Evolutionary conservation across 2,113 vertebrate genomes (phyloP), one percentile per base, ranked within the genome.

Genomic region (Cettia cetti): DNA sequence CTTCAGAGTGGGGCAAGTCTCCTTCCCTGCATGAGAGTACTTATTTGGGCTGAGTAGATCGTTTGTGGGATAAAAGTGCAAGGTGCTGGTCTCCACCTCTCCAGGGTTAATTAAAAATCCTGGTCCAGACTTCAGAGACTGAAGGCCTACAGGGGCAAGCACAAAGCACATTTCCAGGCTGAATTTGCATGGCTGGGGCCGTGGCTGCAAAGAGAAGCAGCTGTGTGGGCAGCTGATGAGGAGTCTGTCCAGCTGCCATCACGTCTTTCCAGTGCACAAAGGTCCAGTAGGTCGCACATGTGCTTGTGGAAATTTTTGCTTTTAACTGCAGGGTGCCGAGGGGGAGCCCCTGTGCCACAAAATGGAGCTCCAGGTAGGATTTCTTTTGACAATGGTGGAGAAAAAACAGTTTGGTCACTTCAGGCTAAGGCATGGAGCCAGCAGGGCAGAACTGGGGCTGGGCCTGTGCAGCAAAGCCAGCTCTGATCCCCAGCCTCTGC

Each of bases 51-150:
- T 56, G 61, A 92, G 76, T 2, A 90, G 85, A 80, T 85, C 5
- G 0, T 78, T 30, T 24, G 31, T 4, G 9, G 85, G 85, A 95
- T 93, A 68, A 96, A 94, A 77, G 39, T 5, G 5, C 35, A 64
- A 86, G 86, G 83, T 85, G 68, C 44, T 28, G 21, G 7, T 64
- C 82, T 89, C 92, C 79, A 71, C 82, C 82, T 90, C 76, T 52
- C n/a, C 47, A 18, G 40, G 65, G 88, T 53, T 68, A 81, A 70
- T 53, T 52, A 53, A 71, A 96, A 96, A 92, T 74, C 94, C 92
- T 2, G 94, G 95, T 31, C 56, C 80, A 94, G 93, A 94, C 13
- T 92, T 68, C 1, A 0, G 23, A 81, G 45, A 13, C 50, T 47
- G 71, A 70, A 81, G 31, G 63, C 11, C 1, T 17, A 15, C 27